phyloP scores from a whole-genome alignment of 2,797 vertebrate species.

The Falco biarmicus region DNA sequence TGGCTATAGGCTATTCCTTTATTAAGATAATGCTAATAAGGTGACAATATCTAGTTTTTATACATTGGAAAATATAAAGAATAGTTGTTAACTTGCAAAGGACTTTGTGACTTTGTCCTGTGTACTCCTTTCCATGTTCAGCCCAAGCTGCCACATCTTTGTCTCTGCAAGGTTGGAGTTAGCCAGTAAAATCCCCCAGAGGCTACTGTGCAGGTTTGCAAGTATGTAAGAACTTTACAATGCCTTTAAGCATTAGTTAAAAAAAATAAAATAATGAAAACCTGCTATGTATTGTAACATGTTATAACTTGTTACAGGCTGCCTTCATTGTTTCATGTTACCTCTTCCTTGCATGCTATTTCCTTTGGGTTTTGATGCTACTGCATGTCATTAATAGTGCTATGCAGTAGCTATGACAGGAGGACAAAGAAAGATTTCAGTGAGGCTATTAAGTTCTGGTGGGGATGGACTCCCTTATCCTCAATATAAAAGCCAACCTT shows the following conservation, averaged over 20 bases:
- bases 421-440: not conserved
- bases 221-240: not conserved
- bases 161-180: not conserved
- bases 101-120: not conserved
- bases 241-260: not conserved
- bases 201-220: not conserved
- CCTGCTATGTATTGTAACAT: not conserved
- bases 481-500: not conserved
- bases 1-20: not conserved
- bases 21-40: not conserved
- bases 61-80: not conserved
- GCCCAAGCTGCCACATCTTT: not conserved
- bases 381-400: not conserved
- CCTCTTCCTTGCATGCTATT: not conserved
- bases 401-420: not conserved
- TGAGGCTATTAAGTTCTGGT: not conserved
- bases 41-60: not conserved
- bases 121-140: not conserved
- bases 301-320: not conserved
- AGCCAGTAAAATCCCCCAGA: not conserved
- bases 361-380: not conserved
- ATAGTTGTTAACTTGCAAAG: not conserved
- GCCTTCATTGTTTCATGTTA: not conserved
- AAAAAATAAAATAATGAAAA: not conserved
- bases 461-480: not conserved